Evolutionary conservation across 2,888 invertebrate genomes (phyloP).

Genomic region (Xanthia icteritia): DNA sequence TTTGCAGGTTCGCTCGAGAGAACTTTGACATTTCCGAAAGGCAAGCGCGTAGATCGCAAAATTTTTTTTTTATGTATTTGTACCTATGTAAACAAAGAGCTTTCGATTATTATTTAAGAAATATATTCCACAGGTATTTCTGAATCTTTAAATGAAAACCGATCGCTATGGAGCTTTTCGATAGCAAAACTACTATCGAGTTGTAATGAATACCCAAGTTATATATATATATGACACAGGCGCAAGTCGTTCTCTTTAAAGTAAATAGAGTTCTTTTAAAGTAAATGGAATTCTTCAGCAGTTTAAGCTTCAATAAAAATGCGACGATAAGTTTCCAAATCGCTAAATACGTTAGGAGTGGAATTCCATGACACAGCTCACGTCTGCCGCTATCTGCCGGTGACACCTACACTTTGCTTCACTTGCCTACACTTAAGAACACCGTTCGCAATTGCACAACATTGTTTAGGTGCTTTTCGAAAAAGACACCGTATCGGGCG

Average conservation of each 20-base stretch:
- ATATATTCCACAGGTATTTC: background rate
- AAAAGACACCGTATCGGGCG: slow-evolving; percentile 77
- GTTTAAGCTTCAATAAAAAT: slow-evolving; percentile 56
- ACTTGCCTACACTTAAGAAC: slow-evolving; percentile 69
- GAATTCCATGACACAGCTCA: slow-evolving; percentile 72
- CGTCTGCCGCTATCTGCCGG: slow-evolving; percentile 76
- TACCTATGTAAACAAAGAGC: slow-evolving; percentile 14
- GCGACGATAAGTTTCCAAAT: slow-evolving; percentile 61
- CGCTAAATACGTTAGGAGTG: slow-evolving; percentile 67
- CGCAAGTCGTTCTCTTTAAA: slow-evolving; percentile 39
- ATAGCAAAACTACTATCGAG: slow-evolving; percentile 28
- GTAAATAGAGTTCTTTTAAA: slow-evolving; percentile 42
- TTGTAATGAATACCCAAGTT: background rate
- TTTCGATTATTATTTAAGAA: slow-evolving; percentile 4
- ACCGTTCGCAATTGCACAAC: slow-evolving; percentile 81
- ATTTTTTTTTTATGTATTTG: background rate
- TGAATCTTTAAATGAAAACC: slow-evolving; percentile 6
- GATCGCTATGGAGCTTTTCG: slow-evolving; percentile 15
- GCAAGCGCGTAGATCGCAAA: slow-evolving; percentile 18
- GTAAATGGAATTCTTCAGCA: slow-evolving; percentile 42
- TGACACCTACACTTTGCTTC: slow-evolving; percentile 76
- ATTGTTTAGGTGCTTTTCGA: slow-evolving; percentile 77
- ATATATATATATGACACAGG: slow-evolving; percentile 17
- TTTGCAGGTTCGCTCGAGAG: slow-evolving; percentile 37
- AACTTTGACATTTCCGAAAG: slow-evolving; percentile 55